Percentiles rank a stretch among this genome's conserved stretches.
These are phyloP conservation scores for Nebria ingens DNA, from an alignment of 1,140 invertebrate species.

Conservation along the genomic window DNA sequence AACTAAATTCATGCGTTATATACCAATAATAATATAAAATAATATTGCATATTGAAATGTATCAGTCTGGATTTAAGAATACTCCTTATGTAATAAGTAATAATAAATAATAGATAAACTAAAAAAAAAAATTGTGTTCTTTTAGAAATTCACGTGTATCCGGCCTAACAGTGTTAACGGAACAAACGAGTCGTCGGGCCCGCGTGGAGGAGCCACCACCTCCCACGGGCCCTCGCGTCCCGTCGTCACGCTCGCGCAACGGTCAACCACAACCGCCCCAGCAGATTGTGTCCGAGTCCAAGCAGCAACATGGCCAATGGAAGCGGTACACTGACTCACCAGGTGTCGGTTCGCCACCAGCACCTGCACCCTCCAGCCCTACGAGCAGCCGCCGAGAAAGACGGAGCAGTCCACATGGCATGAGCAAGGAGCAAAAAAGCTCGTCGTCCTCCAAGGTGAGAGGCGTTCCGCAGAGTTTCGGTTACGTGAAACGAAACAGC, in stretches of 20 bases:
- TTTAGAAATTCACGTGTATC: conserved; percentile 23
- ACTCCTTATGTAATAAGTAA: too few species aligned
- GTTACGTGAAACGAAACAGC: conserved; percentile 69
- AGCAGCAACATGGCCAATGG: conserved; percentile 21
- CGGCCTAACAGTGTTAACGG: conserved; percentile 29
- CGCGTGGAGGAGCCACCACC: conserved; percentile 25
- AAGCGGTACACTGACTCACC: conserved; percentile 41
- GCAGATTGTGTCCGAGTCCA: neutral
- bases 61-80: too few species aligned
- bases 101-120: too few species aligned
- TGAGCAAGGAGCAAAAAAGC: conserved; percentile 29
- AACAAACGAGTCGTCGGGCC: conserved; percentile 23
- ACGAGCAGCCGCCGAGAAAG: conserved; percentile 34
- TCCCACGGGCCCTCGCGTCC: conserved; percentile 20
- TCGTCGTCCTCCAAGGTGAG: conserved; percentile 25
- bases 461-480: conserved; percentile 67
- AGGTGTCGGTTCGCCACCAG: conserved; percentile 42
- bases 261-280: conserved; percentile 2
- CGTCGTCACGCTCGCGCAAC: conserved; percentile 18
- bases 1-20: too few species aligned
- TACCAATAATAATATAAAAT: too few species aligned
- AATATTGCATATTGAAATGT: too few species aligned
- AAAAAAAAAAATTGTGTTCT: conserved; percentile 10
- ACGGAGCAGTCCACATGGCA: conserved; percentile 35
- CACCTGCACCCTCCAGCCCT: conserved; percentile 37